These are phyloP conservation scores for Passer montanus DNA, from an alignment of 2,113 vertebrate species.

Conservation along the genomic window DNA sequence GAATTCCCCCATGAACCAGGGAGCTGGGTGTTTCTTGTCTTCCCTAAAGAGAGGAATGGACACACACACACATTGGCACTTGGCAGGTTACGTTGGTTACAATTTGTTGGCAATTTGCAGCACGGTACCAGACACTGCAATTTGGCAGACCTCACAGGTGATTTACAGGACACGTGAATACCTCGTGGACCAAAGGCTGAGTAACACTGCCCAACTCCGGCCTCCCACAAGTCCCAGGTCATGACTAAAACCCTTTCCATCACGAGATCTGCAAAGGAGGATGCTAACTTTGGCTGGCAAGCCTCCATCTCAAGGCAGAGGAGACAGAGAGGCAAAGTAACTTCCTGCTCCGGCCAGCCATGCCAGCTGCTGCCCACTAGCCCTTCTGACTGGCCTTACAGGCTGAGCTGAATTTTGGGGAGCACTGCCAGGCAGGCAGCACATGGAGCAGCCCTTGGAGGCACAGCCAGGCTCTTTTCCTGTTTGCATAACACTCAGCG, in stretches of 20 bases:
- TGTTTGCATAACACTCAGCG: not conserved
- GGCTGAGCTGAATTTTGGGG: not conserved
- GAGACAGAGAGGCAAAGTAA: not conserved
- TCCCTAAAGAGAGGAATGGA: not conserved
- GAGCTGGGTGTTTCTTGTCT: not conserved
- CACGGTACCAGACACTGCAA: not conserved
- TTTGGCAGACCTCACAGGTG: slow-evolving; percentile 25
- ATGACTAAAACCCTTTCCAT: not conserved
- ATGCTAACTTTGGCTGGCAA: not conserved
- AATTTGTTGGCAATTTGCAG: slow-evolving; percentile 1
- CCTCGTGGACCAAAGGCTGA: not conserved
- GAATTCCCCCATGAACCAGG: not conserved
- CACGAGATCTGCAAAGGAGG: not conserved
- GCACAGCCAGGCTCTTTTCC: not conserved
- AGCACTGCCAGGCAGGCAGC: not conserved
- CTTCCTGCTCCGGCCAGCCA: not conserved
- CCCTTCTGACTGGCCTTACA: not conserved
- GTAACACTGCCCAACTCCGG: not conserved
- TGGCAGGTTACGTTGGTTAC: not conserved
- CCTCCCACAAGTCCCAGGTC: not conserved
- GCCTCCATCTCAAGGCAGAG: not conserved
- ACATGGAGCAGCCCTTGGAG: not conserved
- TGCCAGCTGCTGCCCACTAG: not conserved
- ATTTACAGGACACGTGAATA: slow-evolving; percentile 30
- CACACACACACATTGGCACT: not conserved